Base-by-base conservation (phyloP, 2,888 invertebrate genomes). In the Drosophila setosimentum region DNA sequence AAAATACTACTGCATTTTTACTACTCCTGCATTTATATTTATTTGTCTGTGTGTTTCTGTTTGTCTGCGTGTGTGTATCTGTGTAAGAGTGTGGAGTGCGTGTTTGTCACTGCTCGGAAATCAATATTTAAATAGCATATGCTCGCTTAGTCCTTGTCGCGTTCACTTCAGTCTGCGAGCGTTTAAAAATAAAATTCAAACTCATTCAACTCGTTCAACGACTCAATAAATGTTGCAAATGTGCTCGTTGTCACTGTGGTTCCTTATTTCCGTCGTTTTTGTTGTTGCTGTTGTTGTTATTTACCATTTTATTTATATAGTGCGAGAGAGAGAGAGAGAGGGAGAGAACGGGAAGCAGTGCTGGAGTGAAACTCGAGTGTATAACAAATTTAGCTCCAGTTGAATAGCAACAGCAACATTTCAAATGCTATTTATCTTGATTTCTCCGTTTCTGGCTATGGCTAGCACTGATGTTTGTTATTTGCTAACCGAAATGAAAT, bases 131-230 rank as follows among this genome's bases (percentile, higher is more conserved):
- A 89, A 84, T 82, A 76, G 81, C 68, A 76, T 73, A 58, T 68
- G 70, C 83, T 76, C 89, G 82, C 70, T 88, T 77, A 89, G 87
- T 89, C 82, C 82, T 75, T 63, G 87, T 50, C 62, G 64, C 55
- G 54, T 68, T 73, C 61, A 58, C 57, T 75, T 61, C 71, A 73
- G 70, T 73, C 76, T 68, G 66, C 64, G 69, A 68, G 48, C 69
- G 91, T 78, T 86, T 90, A 89, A 88, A 90, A 86, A 86, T 86
- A 90, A 89, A 90, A 87, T 74, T 79, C 79, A 75, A 86, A 84
- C 90, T 84, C 89, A 89, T 89, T 89, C 86, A 86, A 90, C 91
- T 89, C 91, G 84, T 80, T 89, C 82, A 89, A 89, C 90, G 91
- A 87, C 89, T 90, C 86, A 86, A 86, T 86, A 88, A 86, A 90